Evolutionary conservation across 2,113 vertebrate species (phyloP).

Genomic region (Corythaixoides concolor): DNA sequence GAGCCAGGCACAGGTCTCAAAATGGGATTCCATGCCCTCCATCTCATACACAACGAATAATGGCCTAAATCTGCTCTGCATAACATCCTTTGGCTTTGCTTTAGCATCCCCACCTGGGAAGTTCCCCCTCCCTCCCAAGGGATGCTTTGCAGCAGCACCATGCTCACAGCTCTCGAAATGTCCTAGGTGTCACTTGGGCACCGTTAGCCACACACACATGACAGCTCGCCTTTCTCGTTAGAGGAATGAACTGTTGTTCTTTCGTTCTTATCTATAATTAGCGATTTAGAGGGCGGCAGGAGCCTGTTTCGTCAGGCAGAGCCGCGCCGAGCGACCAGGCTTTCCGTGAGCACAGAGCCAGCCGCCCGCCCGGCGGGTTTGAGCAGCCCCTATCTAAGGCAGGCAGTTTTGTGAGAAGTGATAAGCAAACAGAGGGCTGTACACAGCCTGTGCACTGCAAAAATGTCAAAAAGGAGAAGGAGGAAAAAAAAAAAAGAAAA

Average conservation of each 20-base stretch:
- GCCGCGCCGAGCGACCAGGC: not conserved
- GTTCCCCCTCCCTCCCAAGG: not conserved
- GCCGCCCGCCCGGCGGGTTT: not conserved
- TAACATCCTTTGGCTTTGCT: not conserved
- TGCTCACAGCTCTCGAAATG: not conserved
- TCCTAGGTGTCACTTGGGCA: fast-evolving
- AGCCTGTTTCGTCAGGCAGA: not conserved
- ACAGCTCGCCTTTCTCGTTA: not conserved
- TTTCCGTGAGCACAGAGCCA: not conserved
- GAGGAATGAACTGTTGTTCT: not conserved
- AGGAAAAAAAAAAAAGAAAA: not conserved
- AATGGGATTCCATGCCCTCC: not conserved
- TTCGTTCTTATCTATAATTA: conserved; percentile 12
- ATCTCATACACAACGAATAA: not conserved
- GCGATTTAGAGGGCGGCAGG: not conserved
- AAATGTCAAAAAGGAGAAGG: not conserved
- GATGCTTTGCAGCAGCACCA: fast-evolving
- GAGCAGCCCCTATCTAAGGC: not conserved
- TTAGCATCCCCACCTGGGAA: not conserved
- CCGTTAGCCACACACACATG: fast-evolving
- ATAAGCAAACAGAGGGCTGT: conserved; percentile 10
- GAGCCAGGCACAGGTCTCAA: not conserved
- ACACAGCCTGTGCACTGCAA: not conserved
- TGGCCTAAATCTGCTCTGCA: not conserved
- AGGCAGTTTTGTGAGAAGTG: not conserved